Conservation (phyloP, 1,140 invertebrate species). For the Prorops nasuta region DNA sequence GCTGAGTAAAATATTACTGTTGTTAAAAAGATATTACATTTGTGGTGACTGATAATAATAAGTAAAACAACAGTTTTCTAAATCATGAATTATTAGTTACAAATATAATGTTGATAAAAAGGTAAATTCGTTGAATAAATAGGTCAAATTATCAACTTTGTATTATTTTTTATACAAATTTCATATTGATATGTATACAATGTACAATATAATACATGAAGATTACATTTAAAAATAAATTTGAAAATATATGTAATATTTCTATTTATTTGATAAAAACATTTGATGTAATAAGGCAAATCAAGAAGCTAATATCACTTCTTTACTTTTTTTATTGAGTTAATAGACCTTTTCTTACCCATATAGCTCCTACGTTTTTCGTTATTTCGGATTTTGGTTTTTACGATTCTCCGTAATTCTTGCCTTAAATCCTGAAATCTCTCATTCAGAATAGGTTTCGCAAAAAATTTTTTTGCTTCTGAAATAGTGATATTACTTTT, state of each 20-base stretch:
- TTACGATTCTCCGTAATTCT: constrained; percentile 62
- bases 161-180: too few relatives aligned
- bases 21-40: too few relatives aligned
- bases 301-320: too few relatives aligned
- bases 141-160: too few relatives aligned
- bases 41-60: too few relatives aligned
- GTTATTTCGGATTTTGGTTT: constrained; percentile 62
- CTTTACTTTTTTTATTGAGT: constrained; percentile 20
- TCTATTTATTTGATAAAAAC: not conserved
- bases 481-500: constrained; percentile 30
- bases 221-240: not conserved
- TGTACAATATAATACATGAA: too few relatives aligned
- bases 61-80: too few relatives aligned
- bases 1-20: too few relatives aligned
- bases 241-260: not conserved
- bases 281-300: not conserved
- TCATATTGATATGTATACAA: too few relatives aligned
- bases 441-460: constrained; percentile 35
- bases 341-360: constrained; percentile 30
- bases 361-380: constrained; percentile 51
- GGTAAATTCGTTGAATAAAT: too few relatives aligned
- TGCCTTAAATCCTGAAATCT: constrained; percentile 49
- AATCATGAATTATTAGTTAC: too few relatives aligned
- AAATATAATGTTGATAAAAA: too few relatives aligned
- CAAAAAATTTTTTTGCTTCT: constrained; percentile 63